Base-by-base conservation (phyloP, 2,888 invertebrate species). In the Dichetophora obliterata region DNA sequence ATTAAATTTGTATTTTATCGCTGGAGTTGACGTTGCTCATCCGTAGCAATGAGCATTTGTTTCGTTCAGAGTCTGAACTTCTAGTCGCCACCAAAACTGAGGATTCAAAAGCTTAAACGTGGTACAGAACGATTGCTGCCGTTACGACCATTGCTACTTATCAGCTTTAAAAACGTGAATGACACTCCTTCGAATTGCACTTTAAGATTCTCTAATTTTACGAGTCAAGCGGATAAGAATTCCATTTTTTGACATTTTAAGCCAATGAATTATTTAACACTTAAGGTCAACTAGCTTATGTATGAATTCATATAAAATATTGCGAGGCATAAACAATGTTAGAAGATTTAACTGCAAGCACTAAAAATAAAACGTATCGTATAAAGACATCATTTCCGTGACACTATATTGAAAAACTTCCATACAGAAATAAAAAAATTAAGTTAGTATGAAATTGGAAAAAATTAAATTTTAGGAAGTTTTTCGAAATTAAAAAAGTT, bases 1-100 rank as follows among this genome's bases (percentile, higher is more conserved):
- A 68, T 68, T 68, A 68, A 27, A 68, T 27, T 68, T 50, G 22
- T 50, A 48, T 68, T 68, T 65, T 65, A 48, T 68, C 48, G 24
- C 2, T 24, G 14, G 68, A 68, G 48, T 22, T 50, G 6, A 22
- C 14, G 37, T 68, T 50, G 24, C 24, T 11, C 48, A 22, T 68
- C 9, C 50, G 27, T 50, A 48, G 50, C 19, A 61, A 3, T 43
- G 11, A 43, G 43, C 43, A 43, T 43, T 37, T 43, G 43, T 43
- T 43, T 43, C 22, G 57, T 22, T 57, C 24, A 24, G 16, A 57
- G n/a, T n/a, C n/a, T n/a, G n/a, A n/a, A n/a, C n/a, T n/a, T n/a
- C n/a, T n/a, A n/a, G n/a, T 11, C 22, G 24, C 4, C 59, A 48
- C 19, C 48, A 22, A 19, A 37, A 22, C 66, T 19, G 19, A 37